A percentile compares a stretch with the other conserved stretches of the same genome.
Conservation (phyloP, 37 sponge, comb jelly and placozoan genomes). For the Spongilla lacustris region DNA sequence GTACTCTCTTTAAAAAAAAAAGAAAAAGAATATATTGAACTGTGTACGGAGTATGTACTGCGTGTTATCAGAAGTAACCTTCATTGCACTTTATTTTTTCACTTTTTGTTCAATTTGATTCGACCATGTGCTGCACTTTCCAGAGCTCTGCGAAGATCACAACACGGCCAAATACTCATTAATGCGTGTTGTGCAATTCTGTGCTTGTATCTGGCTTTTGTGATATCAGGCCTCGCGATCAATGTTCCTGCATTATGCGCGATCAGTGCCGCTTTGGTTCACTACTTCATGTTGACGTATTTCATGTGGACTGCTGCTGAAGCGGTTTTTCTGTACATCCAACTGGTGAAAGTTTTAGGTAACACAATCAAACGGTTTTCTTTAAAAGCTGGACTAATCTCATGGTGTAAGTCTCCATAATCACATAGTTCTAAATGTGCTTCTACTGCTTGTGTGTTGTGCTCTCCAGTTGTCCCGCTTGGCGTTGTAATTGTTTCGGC, state of each 20-base stretch:
- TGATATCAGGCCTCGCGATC: slow-evolving; percentile 9
- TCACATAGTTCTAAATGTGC: background rate
- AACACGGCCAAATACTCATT: slow-evolving; percentile 18
- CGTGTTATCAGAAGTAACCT: too few species aligned
- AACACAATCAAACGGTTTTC: background rate
- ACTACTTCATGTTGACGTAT: slow-evolving; percentile 48
- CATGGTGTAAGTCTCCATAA: slow-evolving; percentile 20
- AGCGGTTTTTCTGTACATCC: slow-evolving; percentile 17
- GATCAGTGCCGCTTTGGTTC: slow-evolving; percentile 26
- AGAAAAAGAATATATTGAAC: too few species aligned
- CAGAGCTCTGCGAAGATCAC: slow-evolving; percentile 10
- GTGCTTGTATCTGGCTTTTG: slow-evolving; percentile 36
- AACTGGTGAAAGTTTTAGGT: slow-evolving; percentile 19
- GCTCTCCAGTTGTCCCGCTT: slow-evolving; percentile 29
- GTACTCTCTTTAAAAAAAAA: too few species aligned
- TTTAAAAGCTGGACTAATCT: background rate
- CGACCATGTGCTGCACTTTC: too few species aligned
- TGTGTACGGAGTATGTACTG: too few species aligned
- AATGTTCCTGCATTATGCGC: slow-evolving; percentile 22
- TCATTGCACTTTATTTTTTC: too few species aligned
- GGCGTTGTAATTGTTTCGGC: slow-evolving; percentile 25
- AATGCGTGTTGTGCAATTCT: slow-evolving; percentile 32
- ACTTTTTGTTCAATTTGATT: too few species aligned
- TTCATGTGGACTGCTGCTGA: slow-evolving; percentile 37
- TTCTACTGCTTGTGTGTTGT: background rate